Evolutionary conservation across 2,888 invertebrate species (phyloP).

Genomic region (Hirtodrosophila trivittata): DNA sequence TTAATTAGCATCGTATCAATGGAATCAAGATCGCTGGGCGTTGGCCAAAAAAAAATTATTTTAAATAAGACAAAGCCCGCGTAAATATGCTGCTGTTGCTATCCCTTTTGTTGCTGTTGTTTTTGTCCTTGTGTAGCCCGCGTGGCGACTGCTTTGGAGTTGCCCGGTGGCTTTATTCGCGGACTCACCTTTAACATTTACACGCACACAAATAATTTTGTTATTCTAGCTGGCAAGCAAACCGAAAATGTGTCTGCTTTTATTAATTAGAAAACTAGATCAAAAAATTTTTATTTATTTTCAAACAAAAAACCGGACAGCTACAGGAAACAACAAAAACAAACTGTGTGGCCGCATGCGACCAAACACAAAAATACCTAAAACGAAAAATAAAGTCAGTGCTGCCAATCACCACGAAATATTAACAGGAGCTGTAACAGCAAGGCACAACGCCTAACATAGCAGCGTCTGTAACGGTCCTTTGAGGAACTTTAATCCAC

Average conservation of each 20-base stretch:
- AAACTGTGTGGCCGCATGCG: slow-evolving; percentile 18
- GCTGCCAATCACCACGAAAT: background rate
- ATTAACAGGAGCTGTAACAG: too few relatives aligned
- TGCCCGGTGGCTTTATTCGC: background rate
- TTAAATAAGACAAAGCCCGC: slow-evolving; percentile 42
- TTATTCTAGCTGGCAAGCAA: slow-evolving; percentile 19
- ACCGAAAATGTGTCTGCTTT: slow-evolving; percentile 37
- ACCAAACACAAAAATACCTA: background rate
- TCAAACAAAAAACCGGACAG: slow-evolving; percentile 47
- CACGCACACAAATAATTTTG: slow-evolving; percentile 60
- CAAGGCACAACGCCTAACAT: too few relatives aligned
- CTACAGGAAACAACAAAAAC: slow-evolving; percentile 35
- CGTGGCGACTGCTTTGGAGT: slow-evolving; percentile 29
- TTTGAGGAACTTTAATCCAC: too few relatives aligned
- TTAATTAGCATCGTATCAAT: slow-evolving; percentile 40
- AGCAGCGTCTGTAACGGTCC: too few relatives aligned
- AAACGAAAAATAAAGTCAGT: slow-evolving; percentile 13
- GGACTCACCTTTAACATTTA: slow-evolving; percentile 59
- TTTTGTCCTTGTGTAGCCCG: slow-evolving; percentile 37
- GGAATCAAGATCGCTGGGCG: slow-evolving; percentile 62
- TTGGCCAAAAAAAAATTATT: slow-evolving; percentile 41
- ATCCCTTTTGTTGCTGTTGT: slow-evolving; percentile 1
- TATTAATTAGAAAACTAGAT: slow-evolving; percentile 41
- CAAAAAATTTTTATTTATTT: slow-evolving; percentile 23
- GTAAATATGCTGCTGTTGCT: slow-evolving; percentile 22